Evolutionary conservation across 1,140 invertebrate genomes (phyloP).

Genomic region (Drosophila bifasciata): DNA sequence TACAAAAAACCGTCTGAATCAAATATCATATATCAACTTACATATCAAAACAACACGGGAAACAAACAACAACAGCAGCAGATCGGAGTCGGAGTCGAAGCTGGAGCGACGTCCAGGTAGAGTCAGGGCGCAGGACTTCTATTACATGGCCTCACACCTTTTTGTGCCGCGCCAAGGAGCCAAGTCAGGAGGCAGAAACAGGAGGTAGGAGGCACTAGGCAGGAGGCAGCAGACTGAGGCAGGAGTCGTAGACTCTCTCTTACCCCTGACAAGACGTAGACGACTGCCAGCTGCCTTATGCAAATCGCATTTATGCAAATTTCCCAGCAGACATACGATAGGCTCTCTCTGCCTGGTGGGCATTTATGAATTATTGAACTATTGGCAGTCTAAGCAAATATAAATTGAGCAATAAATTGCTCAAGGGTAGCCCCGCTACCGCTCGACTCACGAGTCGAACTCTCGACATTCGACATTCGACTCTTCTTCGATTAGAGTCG

Average conservation of each 20-base stretch:
- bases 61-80: slow-evolving; percentile 76
- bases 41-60: slow-evolving; percentile 70
- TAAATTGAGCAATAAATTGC: slow-evolving; percentile 79
- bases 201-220: slow-evolving; percentile 1
- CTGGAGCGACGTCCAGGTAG: slow-evolving; percentile 43
- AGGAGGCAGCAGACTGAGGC: neutral
- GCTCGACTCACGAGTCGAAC: neutral
- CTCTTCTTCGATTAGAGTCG: slow-evolving; percentile 6
- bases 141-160: slow-evolving; percentile 78
- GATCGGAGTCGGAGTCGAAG: slow-evolving; percentile 1
- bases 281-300: slow-evolving; percentile 66
- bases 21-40: slow-evolving; percentile 83
- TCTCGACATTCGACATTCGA: too few species aligned
- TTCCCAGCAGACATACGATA: slow-evolving; percentile 60
- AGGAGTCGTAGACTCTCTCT: neutral
- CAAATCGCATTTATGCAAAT: slow-evolving; percentile 74
- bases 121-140: slow-evolving; percentile 21
- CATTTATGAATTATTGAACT: slow-evolving; percentile 79
- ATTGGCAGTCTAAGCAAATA: slow-evolving; percentile 81
- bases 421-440: slow-evolving; percentile 10
- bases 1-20: too few species aligned
- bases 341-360: too few species aligned
- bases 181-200: neutral
- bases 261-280: neutral
- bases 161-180: slow-evolving; percentile 31